Percentiles rank a stretch among this genome's conserved stretches.
phyloP scores from a whole-genome alignment of 1,140 invertebrate species.

The Leptestheria dahalacensis region DNA sequence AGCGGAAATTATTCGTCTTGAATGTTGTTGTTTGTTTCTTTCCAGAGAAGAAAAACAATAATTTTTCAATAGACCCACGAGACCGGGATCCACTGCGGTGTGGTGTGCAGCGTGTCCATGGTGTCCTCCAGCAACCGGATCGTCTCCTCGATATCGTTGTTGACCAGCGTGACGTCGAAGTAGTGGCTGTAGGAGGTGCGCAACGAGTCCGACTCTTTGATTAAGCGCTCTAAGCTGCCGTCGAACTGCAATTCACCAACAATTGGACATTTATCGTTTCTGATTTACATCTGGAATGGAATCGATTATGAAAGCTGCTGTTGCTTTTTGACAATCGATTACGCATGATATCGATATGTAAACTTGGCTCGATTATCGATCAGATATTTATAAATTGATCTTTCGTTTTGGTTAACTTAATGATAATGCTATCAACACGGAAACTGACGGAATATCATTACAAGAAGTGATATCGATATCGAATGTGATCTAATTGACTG shows the following conservation, averaged over 20 bases:
- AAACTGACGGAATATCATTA: too few relatives aligned
- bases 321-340: too few relatives aligned
- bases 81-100: constrained; percentile 88
- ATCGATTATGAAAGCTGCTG: too few relatives aligned
- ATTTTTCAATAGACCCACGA: constrained; percentile 78
- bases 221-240: constrained; percentile 85
- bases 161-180: constrained; percentile 95
- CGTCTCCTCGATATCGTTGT: constrained; percentile 98
- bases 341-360: too few relatives aligned
- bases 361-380: too few relatives aligned
- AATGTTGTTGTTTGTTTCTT: constrained; percentile 1
- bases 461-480: too few relatives aligned
- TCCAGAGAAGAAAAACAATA: background rate
- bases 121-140: constrained; percentile 78
- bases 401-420: too few relatives aligned
- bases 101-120: constrained; percentile 73
- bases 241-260: constrained; percentile 54
- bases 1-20: background rate
- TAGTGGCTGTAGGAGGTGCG: constrained; percentile 92
- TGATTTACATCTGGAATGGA: too few relatives aligned
- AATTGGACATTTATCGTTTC: too few relatives aligned
- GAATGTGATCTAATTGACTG: too few relatives aligned
- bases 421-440: too few relatives aligned
- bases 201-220: constrained; percentile 88
- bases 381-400: too few relatives aligned